Percentiles rank a stretch among this genome's conserved stretches.
Conservation (phyloP, 2,888 invertebrate genomes). For the Clunio marinus region DNA sequence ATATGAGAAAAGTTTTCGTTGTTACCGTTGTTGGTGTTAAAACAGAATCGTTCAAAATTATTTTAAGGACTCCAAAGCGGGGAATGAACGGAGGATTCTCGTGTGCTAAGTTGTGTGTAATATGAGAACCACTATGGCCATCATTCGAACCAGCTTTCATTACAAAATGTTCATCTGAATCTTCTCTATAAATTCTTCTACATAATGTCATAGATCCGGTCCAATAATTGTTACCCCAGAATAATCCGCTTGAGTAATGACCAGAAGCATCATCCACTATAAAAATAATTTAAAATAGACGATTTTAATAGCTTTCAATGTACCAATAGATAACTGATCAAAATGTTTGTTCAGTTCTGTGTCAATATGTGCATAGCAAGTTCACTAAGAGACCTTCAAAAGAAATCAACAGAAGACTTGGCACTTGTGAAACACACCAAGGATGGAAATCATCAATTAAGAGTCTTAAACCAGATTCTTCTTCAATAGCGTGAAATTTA, state of each 20-base stretch:
- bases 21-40: constrained; percentile 47
- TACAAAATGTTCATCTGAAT: constrained; percentile 44
- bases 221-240: constrained; percentile 80
- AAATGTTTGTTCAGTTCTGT: no score
- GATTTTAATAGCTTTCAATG: no score
- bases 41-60: constrained; percentile 55
- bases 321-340: no score
- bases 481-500: no score
- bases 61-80: constrained; percentile 62
- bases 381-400: no score
- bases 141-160: constrained; percentile 41
- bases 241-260: constrained; percentile 72
- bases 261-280: constrained; percentile 69
- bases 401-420: no score
- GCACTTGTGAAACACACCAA: no score
- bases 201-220: constrained; percentile 70
- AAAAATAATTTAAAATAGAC: no score
- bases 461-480: no score
- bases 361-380: no score
- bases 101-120: constrained; percentile 44
- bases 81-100: constrained; percentile 62
- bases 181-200: constrained; percentile 58
- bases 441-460: no score
- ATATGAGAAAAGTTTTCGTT: constrained; percentile 39
- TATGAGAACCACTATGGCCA: constrained; percentile 47